Conservation (phyloP, 2,888 invertebrate genomes). For the Phyllotreta striolata region DNA sequence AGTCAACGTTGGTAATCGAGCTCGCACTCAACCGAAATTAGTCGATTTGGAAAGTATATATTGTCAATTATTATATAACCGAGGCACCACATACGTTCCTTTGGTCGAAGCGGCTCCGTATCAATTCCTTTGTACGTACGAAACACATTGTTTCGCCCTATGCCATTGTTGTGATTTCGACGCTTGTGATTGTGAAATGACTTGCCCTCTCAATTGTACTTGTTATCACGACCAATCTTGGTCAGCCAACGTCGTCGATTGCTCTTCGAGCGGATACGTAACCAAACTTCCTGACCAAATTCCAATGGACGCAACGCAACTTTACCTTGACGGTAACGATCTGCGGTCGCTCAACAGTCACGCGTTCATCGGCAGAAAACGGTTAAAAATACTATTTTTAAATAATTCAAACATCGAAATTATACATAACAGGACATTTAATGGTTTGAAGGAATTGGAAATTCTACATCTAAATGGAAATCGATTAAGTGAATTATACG, state of each 20-base stretch:
- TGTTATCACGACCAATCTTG: conserved; percentile 90
- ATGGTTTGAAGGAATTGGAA: conserved; percentile 80
- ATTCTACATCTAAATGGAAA: conserved; percentile 80
- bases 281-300: conserved; percentile 79
- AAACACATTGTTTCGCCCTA: conserved; percentile 83
- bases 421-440: conserved; percentile 84
- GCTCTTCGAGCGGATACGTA: conserved; percentile 74
- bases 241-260: conserved; percentile 87
- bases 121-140: conserved; percentile 86
- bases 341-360: conserved; percentile 79
- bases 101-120: conserved; percentile 81
- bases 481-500: conserved; percentile 72
- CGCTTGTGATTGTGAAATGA: conserved; percentile 93
- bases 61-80: conserved; percentile 81
- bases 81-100: conserved; percentile 76
- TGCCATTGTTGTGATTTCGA: conserved; percentile 93
- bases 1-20: conserved; percentile 77
- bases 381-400: conserved; percentile 76
- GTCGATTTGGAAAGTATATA: conserved; percentile 85
- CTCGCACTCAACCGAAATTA: conserved; percentile 80
- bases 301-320: conserved; percentile 90
- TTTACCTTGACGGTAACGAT: conserved; percentile 86
- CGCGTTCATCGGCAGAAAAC: conserved; percentile 85
- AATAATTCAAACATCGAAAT: conserved; percentile 81
- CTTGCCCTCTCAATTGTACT: conserved; percentile 85